Conservation (phyloP, 2,113 vertebrate species). For the Oncorhynchus keta region DNA sequence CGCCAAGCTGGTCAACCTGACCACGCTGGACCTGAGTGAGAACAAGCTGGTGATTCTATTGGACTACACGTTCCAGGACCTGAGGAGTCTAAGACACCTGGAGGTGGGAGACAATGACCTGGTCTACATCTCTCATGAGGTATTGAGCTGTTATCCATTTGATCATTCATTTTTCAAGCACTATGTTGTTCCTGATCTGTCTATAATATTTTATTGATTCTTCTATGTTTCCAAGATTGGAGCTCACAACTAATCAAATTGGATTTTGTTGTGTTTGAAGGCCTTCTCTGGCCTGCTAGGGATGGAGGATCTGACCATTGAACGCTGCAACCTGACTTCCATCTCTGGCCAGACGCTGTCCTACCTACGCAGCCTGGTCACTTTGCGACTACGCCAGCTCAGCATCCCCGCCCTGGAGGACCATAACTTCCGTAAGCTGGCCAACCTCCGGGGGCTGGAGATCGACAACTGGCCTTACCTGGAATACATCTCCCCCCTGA, state of each 20-base stretch:
- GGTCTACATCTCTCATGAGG: slow-evolving; percentile 93
- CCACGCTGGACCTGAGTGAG: slow-evolving; percentile 92
- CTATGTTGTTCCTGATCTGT: not conserved
- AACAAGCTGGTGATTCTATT: slow-evolving; percentile 95
- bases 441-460: slow-evolving; percentile 85
- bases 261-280: slow-evolving; percentile 28
- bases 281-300: slow-evolving; percentile 89
- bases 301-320: slow-evolving; percentile 88
- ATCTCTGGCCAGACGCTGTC: slow-evolving; percentile 90
- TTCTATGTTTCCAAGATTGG: not conserved
- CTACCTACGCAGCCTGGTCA: slow-evolving; percentile 86
- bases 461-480: slow-evolving; percentile 91
- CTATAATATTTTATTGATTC: not conserved
- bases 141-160: slow-evolving; percentile 14
- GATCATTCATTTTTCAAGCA: not conserved
- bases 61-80: slow-evolving; percentile 93
- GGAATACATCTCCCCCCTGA: slow-evolving; percentile 86
- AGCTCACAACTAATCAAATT: not conserved
- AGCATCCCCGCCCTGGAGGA: slow-evolving; percentile 86
- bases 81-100: slow-evolving; percentile 82
- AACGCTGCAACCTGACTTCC: slow-evolving; percentile 92
- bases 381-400: slow-evolving; percentile 88
- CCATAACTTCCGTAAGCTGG: slow-evolving; percentile 89
- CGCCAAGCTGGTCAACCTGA: slow-evolving; percentile 87
- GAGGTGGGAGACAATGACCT: slow-evolving; percentile 95